A percentile compares a stretch with the other conserved stretches of the same genome.
These are phyloP conservation scores for Enteromius thamalakanensis DNA, from an alignment of 2,797 vertebrate species.

Conservation along the genomic window DNA sequence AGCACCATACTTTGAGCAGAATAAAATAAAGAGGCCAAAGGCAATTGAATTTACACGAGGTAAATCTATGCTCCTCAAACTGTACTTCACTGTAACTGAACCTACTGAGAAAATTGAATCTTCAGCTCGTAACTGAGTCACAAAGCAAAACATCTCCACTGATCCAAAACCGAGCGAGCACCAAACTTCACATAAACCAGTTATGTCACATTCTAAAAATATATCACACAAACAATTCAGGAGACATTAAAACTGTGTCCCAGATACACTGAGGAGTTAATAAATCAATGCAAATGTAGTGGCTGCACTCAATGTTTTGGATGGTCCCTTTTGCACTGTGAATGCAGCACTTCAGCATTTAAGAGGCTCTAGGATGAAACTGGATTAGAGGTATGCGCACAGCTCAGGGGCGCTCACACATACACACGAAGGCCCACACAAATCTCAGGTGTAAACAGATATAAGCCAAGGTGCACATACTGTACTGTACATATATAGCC, in stretches of 20 bases:
- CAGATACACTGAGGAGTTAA: conserved; percentile 46
- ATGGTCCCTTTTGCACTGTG: conserved; percentile 34
- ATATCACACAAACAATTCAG: conserved; percentile 43
- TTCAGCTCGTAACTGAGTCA: conserved; percentile 14
- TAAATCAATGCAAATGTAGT: conserved; percentile 52
- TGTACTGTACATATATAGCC: not conserved
- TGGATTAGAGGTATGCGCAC: conserved; percentile 43
- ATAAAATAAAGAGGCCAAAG: conserved; percentile 17
- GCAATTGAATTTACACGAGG: conserved; percentile 29
- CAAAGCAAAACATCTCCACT: conserved; percentile 35
- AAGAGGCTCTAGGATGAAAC: conserved; percentile 42
- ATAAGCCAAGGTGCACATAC: not conserved
- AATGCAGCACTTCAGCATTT: conserved; percentile 33
- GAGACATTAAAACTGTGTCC: conserved; percentile 39
- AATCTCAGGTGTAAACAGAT: conserved; percentile 30
- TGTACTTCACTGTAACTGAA: conserved; percentile 36
- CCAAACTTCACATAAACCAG: conserved; percentile 35
- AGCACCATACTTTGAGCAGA: not conserved
- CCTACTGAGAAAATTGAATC: conserved; percentile 42
- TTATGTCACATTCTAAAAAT: conserved; percentile 46
- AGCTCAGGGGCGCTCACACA: not conserved
- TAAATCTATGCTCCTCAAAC: conserved; percentile 36
- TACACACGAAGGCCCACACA: conserved; percentile 2
- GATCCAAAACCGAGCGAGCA: conserved; percentile 32
- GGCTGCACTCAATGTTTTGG: conserved; percentile 23